A percentile compares a stretch with the other conserved stretches of the same genome.
Conservation (phyloP, 1,140 invertebrate genomes). For the Ridgeia piscesae region DNA sequence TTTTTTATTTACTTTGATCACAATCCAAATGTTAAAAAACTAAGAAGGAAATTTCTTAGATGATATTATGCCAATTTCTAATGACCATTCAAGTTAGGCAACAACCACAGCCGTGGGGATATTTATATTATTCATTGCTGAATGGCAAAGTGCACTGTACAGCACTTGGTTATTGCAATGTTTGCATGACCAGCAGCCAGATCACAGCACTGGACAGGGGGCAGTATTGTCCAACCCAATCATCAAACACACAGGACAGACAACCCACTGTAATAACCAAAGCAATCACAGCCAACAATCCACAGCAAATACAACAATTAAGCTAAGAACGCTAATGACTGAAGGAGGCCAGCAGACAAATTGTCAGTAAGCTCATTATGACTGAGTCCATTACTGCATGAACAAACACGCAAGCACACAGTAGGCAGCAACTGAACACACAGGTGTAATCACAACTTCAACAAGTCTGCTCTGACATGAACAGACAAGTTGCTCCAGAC, state of each 20-base stretch:
- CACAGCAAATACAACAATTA: too few species aligned
- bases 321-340: too few species aligned
- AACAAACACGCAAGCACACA: background rate
- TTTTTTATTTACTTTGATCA: background rate
- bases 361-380: background rate
- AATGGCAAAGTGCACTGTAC: background rate
- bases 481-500: background rate
- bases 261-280: background rate
- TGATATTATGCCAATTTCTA: background rate
- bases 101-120: background rate
- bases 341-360: background rate
- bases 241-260: background rate
- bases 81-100: background rate
- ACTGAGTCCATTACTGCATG: background rate
- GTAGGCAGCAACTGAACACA: background rate
- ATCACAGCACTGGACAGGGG: background rate
- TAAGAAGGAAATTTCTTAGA: background rate
- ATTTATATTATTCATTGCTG: background rate
- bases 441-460: background rate
- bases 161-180: background rate
- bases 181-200: too few species aligned
- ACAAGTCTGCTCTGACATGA: background rate
- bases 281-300: background rate
- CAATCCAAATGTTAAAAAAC: background rate
- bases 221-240: background rate